Evolutionary conservation across 2,888 invertebrate species (phyloP).

Genomic region (Microdon myrmicae): DNA sequence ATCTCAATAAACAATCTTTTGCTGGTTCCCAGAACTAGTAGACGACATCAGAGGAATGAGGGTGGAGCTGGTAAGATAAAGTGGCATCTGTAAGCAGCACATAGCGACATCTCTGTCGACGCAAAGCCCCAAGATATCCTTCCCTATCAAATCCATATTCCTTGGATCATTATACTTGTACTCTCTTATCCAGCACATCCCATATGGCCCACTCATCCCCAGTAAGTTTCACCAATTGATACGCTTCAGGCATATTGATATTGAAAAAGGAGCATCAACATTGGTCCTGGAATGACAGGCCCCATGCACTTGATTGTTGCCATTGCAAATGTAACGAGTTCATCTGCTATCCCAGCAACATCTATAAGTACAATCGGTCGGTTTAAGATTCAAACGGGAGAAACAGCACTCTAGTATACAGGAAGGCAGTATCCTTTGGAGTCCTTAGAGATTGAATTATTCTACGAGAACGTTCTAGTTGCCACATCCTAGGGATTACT

Average conservation of each 20-base stretch:
- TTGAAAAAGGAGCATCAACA: slow-evolving; percentile 17
- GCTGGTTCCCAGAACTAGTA: slow-evolving; percentile 18
- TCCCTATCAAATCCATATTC: slow-evolving; percentile 43
- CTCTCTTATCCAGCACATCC: no score
- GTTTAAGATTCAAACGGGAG: slow-evolving; percentile 13
- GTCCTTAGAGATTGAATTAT: slow-evolving; percentile 22
- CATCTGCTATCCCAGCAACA: slow-evolving; percentile 31
- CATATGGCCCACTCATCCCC: neutral
- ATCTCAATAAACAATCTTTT: slow-evolving; percentile 55
- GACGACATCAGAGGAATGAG: neutral
- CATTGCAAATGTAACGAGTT: slow-evolving; percentile 35
- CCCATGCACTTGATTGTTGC: slow-evolving; percentile 12
- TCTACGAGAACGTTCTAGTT: slow-evolving; percentile 21
- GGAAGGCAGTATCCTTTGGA: neutral
- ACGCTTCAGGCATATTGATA: slow-evolving; percentile 9
- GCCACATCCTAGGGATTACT: slow-evolving; percentile 37
- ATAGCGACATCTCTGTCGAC: slow-evolving; percentile 21
- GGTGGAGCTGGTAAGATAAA: slow-evolving; percentile 9
- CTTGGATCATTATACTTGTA: slow-evolving; percentile 47
- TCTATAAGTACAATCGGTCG: slow-evolving; percentile 27
- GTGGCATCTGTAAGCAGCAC: slow-evolving; percentile 29
- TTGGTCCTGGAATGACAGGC: slow-evolving; percentile 1
- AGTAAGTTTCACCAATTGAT: neutral
- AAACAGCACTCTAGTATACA: slow-evolving; percentile 1
- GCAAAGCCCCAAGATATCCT: slow-evolving; percentile 45